Percentiles rank a stretch among this genome's conserved stretches.
phyloP scores from a whole-genome alignment of 1,140 invertebrate genomes.

The Pseudobourletiella spinata region DNA sequence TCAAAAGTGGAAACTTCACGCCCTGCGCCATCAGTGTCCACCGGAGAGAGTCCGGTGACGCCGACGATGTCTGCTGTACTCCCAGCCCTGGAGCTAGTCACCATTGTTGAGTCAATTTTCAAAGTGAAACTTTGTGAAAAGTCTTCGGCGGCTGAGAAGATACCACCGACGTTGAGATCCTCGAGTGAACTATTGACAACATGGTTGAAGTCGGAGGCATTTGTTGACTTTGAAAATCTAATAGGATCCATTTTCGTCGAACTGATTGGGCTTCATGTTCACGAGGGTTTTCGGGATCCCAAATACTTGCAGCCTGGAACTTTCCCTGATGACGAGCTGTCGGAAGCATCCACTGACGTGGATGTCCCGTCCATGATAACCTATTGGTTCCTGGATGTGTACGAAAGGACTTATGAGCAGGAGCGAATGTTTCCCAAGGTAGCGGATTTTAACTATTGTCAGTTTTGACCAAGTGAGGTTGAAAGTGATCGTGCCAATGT shows the following conservation, averaged over 20 bases:
- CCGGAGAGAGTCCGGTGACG: not conserved
- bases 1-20: not conserved
- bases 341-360: not conserved
- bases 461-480: not conserved
- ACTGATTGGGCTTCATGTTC: slow-evolving; percentile 15
- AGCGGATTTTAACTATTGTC: too few relatives aligned
- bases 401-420: slow-evolving; percentile 27
- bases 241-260: slow-evolving; percentile 20
- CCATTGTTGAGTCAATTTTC: slow-evolving; percentile 22
- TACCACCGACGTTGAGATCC: not conserved
- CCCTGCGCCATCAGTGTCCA: not conserved
- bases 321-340: not conserved
- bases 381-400: slow-evolving; percentile 29
- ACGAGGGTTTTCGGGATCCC: not conserved
- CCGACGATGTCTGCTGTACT: not conserved
- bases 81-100: slow-evolving; percentile 8
- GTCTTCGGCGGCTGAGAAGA: not conserved
- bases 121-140: slow-evolving; percentile 11
- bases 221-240: slow-evolving; percentile 15
- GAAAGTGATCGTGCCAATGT: too few relatives aligned
- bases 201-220: not conserved
- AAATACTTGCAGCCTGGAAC: not conserved
- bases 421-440: slow-evolving; percentile 57
- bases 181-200: slow-evolving; percentile 2
- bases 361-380: slow-evolving; percentile 13